Percentiles rank a stretch among this genome's conserved stretches.
phyloP scores from a whole-genome alignment of 2,888 invertebrate species.

The Chaitophorus viminalis region DNA sequence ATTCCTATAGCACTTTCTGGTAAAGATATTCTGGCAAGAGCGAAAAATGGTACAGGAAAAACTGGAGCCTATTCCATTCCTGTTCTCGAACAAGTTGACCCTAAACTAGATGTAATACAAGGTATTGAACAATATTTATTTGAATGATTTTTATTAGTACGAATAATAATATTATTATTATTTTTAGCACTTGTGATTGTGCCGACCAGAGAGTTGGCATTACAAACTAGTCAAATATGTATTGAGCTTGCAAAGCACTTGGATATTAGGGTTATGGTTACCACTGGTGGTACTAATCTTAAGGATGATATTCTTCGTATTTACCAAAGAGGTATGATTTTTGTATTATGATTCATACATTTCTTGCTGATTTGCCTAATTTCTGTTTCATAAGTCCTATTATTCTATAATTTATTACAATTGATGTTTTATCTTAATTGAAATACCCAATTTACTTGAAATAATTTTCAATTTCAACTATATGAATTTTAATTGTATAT shows the following conservation, averaged over 20 bases:
- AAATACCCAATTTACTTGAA: too few relatives aligned
- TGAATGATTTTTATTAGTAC: background rate
- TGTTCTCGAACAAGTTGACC: conserved; percentile 92
- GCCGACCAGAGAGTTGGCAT: conserved; percentile 97
- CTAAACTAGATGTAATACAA: conserved; percentile 92
- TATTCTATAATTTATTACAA: too few relatives aligned
- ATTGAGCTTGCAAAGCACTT: conserved; percentile 98
- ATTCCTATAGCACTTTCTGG: conserved; percentile 98
- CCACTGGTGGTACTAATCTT: conserved; percentile 97
- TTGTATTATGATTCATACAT: background rate
- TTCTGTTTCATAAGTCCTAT: background rate
- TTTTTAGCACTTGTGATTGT: conserved; percentile 90
- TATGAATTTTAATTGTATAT: too few relatives aligned
- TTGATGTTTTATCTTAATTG: too few relatives aligned
- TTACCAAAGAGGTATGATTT: conserved; percentile 89
- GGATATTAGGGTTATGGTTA: conserved; percentile 98
- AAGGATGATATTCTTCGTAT: conserved; percentile 99
- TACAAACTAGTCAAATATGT: conserved; percentile 99
- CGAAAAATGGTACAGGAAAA: conserved; percentile 99
- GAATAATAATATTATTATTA: conserved; percentile 38
- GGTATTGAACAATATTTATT: conserved; percentile 66
- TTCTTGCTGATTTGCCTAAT: background rate
- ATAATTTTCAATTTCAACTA: too few relatives aligned
- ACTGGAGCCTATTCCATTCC: conserved; percentile 99
- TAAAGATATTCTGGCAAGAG: conserved; percentile 96